Evolutionary conservation across 2,113 vertebrate species (phyloP).

Genomic region (Carassius carassius): DNA sequence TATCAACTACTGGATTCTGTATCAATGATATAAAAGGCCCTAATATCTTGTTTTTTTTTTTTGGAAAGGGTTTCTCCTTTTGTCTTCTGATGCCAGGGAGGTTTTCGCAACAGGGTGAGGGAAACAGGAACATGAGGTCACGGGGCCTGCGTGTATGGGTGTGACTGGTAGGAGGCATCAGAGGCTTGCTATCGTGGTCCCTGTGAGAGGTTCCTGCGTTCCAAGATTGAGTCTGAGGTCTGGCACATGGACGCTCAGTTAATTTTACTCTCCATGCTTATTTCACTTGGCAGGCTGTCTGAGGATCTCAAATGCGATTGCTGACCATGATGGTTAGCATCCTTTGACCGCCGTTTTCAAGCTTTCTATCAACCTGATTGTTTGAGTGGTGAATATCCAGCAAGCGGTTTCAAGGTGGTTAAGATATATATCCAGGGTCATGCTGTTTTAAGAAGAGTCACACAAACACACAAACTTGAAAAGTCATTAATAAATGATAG

Average conservation of each 20-base stretch:
- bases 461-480: no score
- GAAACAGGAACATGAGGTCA: slow-evolving; percentile 34
- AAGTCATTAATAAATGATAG: neutral
- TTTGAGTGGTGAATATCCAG: slow-evolving; percentile 23
- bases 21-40: slow-evolving; percentile 40
- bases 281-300: slow-evolving; percentile 82
- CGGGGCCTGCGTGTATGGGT: slow-evolving; percentile 46
- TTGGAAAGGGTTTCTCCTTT: slow-evolving; percentile 37
- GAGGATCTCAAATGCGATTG: slow-evolving; percentile 67
- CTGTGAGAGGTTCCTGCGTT: slow-evolving; percentile 58
- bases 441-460: slow-evolving; percentile 15
- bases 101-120: slow-evolving; percentile 30
- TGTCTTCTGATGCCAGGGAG: slow-evolving; percentile 42
- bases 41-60: slow-evolving; percentile 37
- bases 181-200: slow-evolving; percentile 43
- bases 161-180: slow-evolving; percentile 54
- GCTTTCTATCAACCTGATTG: slow-evolving; percentile 75
- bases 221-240: slow-evolving; percentile 82
- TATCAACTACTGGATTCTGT: slow-evolving; percentile 48
- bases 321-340: slow-evolving; percentile 50
- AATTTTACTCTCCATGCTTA: slow-evolving; percentile 80
- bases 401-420: slow-evolving; percentile 20
- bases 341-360: slow-evolving; percentile 53
- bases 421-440: neutral
- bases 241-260: slow-evolving; percentile 78